phyloP scores from a whole-genome alignment of 1,140 invertebrate species.

The Thrips palmi region DNA sequence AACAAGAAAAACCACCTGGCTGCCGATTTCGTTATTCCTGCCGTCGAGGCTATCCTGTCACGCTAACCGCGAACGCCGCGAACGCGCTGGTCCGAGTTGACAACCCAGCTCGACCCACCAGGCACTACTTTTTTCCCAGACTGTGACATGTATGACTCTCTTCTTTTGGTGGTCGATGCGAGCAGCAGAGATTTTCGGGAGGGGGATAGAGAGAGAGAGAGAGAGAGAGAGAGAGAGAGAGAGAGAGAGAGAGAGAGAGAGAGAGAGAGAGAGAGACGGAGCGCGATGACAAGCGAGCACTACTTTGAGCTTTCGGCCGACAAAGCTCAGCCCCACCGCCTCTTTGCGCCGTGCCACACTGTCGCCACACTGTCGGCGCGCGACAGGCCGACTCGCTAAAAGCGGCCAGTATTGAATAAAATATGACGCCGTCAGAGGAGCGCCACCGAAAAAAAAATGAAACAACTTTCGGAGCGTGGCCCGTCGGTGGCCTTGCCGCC shows the following conservation, averaged over 20 bases:
- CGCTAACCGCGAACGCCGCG: too few species aligned
- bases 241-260: neutral
- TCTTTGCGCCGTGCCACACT: neutral
- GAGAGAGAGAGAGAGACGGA: constrained; percentile 1
- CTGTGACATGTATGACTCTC: too few species aligned
- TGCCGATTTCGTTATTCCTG: too few species aligned
- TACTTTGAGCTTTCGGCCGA: neutral
- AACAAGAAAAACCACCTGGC: too few species aligned
- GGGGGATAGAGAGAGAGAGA: constrained; percentile 1
- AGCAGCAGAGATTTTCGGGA: neutral
- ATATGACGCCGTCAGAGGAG: neutral
- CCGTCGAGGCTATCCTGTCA: too few species aligned
- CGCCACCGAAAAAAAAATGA: too few species aligned
- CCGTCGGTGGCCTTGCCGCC: too few species aligned
- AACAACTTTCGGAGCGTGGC: too few species aligned
- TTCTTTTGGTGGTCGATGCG: too few species aligned
- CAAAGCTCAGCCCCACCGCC: neutral
- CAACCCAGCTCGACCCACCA: too few species aligned
- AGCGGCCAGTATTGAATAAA: neutral
- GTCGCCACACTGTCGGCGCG: neutral
- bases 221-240: constrained; percentile 1
- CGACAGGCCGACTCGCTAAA: neutral
- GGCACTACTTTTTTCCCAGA: too few species aligned
- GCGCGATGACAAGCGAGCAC: neutral
- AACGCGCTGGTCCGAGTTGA: too few species aligned